Evolutionary conservation across 2,888 invertebrate genomes (phyloP).

Genomic region (Polydrusus tereticollis): DNA sequence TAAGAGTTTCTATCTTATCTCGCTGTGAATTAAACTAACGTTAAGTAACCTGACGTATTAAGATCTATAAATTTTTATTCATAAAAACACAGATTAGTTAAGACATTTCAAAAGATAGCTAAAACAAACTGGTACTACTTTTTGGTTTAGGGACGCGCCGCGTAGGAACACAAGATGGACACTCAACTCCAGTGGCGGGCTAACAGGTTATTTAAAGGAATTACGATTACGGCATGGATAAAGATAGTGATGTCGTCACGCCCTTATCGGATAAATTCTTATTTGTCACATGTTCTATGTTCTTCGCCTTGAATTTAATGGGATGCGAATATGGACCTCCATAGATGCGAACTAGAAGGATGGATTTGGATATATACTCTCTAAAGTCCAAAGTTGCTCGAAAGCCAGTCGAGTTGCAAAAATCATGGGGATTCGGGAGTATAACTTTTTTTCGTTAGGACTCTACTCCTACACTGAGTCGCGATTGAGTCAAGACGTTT

Average conservation of each 20-base stretch:
- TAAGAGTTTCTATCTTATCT: neutral
- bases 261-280: neutral
- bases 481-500: too few relatives aligned
- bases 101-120: neutral
- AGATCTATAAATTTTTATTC: neutral
- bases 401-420: too few relatives aligned
- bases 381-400: too few relatives aligned
- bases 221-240: slow-evolving; percentile 68
- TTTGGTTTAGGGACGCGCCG: slow-evolving; percentile 50
- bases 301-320: too few relatives aligned
- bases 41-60: neutral
- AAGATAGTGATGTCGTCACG: slow-evolving; percentile 62
- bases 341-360: too few relatives aligned
- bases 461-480: too few relatives aligned
- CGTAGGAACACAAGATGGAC: slow-evolving; percentile 55
- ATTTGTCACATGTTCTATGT: too few relatives aligned
- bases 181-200: slow-evolving; percentile 53
- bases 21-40: neutral
- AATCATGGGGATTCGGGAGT: too few relatives aligned
- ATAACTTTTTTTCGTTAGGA: too few relatives aligned
- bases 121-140: slow-evolving; percentile 54
- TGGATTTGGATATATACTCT: too few relatives aligned
- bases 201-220: slow-evolving; percentile 60
- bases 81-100: neutral
- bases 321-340: too few relatives aligned